phyloP scores from a whole-genome alignment of 2,797 vertebrate genomes.

The Bradypodion pumilum region DNA sequence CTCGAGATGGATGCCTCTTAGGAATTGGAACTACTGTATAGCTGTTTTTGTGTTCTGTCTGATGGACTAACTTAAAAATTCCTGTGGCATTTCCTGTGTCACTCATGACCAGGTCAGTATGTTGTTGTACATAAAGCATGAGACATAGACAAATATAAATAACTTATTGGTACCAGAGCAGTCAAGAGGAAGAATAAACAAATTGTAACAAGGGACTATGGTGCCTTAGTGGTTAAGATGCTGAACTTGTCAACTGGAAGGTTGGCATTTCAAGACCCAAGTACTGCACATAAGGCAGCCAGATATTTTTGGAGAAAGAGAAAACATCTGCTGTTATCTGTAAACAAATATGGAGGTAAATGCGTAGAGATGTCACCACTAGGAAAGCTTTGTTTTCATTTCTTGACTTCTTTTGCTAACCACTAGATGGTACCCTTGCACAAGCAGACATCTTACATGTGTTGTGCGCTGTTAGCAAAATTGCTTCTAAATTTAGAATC shows the following conservation, averaged over 20 bases:
- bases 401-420: conserved; percentile 28
- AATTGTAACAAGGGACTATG: not conserved
- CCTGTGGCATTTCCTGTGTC: not conserved
- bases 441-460: conserved; percentile 40
- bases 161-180: not conserved
- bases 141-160: not conserved
- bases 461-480: not conserved
- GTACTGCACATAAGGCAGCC: no score
- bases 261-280: no score
- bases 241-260: no score
- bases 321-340: not conserved
- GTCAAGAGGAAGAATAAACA: not conserved
- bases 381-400: not conserved
- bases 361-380: not conserved
- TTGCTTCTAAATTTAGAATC: conserved; percentile 21
- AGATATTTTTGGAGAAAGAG: not conserved
- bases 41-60: not conserved
- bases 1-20: not conserved
- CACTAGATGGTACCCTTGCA: conserved; percentile 74
- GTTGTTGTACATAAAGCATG: not conserved
- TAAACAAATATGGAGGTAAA: not conserved
- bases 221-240: no score
- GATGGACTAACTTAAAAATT: not conserved
- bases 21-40: not conserved
- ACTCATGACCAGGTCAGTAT: not conserved